phyloP scores from a whole-genome alignment of 2,113 vertebrate species.

The Collichthys lucidus region DNA sequence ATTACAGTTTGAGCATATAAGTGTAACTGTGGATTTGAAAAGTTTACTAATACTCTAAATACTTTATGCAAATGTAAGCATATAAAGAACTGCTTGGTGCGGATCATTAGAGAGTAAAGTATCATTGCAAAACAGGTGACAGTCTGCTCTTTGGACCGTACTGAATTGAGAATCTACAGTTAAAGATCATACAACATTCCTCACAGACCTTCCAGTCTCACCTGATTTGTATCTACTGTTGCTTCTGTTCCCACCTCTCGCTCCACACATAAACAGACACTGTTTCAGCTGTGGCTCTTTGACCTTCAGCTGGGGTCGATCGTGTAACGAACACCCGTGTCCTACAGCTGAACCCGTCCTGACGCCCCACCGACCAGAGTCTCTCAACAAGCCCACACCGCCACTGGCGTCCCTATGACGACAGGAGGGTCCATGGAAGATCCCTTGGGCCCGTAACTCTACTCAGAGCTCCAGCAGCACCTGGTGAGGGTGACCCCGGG shows the following conservation, averaged over 20 bases:
- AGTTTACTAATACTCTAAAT: background rate
- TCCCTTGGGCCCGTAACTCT: conserved; percentile 76
- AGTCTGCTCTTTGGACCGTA: background rate
- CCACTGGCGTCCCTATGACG: conserved; percentile 48
- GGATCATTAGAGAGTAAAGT: background rate
- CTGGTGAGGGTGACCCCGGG: conserved; percentile 72
- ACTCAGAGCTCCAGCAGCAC: conserved; percentile 74
- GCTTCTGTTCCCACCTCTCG: conserved; percentile 32
- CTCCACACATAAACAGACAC: conserved; percentile 54
- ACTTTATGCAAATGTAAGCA: background rate
- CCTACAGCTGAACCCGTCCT: conserved; percentile 77
- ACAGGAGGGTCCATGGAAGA: conserved; percentile 48
- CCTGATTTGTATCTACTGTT: conserved; percentile 35
- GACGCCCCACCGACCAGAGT: conserved; percentile 49
- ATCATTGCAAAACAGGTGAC: background rate
- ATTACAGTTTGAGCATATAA: background rate
- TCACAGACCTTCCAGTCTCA: conserved; percentile 31
- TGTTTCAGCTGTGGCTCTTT: conserved; percentile 57
- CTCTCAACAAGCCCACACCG: conserved; percentile 46
- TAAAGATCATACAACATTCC: conserved; percentile 29
- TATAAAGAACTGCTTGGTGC: background rate
- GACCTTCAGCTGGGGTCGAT: conserved; percentile 59
- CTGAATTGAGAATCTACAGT: background rate
- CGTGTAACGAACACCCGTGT: conserved; percentile 81
- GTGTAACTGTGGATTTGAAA: background rate